Base-by-base conservation (phyloP, 2,113 vertebrate species). In the Argyrosomus japonicus region DNA sequence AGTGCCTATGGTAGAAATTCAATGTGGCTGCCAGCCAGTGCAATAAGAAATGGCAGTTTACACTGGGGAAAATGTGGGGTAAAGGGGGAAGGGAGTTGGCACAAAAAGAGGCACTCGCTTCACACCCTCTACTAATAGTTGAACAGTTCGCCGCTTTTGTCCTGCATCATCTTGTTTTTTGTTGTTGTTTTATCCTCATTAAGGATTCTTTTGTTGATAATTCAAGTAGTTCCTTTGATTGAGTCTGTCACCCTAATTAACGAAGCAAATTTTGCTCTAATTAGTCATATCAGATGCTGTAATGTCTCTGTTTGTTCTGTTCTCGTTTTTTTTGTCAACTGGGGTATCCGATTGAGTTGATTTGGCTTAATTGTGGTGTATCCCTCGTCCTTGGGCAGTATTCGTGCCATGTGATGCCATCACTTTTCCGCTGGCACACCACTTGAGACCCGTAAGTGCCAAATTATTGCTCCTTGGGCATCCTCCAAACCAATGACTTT, bases 401-500 rank as follows among this genome's bases (percentile, higher is more conserved):
- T 87, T 91, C 54, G 32, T 88, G 83, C 89, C 91, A 94, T 56
- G 29, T 57, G 88, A 94, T 95, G 93, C 93, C 95, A 93, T 83
- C 77, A 68, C 51, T 58, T 75, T 87, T 78, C 88, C 58, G 75
- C 93, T 95, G 96, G 96, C 95, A 95, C 90, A 56, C 90, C 77
- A 90, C 95, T 87, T 93, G 91, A 89, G 88, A 77, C 90, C 90
- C 53, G 89, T 93, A 89, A 93, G 93, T 92, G 91, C 93, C 93
- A 89, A 91, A 90, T 94, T 86, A 95, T 94, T 94, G 93, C 93
- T 94, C 83, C 89, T 65, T 81, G 71, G 88, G 68, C 82, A 79
- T 89, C 77, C 77, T 90, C 79, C 77, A 79, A 85, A 82, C 67
- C 78, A 70, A 14, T 43, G 56, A 64, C 81, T 85, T 88, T 85